These are phyloP conservation scores for Enoplolaimus lenunculus DNA, from an alignment of 2,888 invertebrate species.

Conservation along the genomic window DNA sequence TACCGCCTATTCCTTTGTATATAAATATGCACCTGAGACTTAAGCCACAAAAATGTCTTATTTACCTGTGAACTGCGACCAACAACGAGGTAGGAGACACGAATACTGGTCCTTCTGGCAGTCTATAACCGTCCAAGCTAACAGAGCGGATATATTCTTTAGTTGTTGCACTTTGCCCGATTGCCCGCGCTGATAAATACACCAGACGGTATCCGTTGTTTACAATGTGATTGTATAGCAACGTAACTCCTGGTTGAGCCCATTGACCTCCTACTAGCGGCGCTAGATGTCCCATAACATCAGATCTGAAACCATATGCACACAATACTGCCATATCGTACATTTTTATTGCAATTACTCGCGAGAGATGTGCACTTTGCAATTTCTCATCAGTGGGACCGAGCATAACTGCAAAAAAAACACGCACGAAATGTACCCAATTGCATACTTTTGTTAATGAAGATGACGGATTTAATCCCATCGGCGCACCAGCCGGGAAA, in stretches of 20 bases:
- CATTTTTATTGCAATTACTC: no score
- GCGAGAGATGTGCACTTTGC: no score
- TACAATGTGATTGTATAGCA: constrained; percentile 87
- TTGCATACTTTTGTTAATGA: no score
- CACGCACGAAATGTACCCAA: no score
- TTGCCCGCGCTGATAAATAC: constrained; percentile 90
- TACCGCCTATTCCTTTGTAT: no score
- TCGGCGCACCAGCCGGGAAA: no score
- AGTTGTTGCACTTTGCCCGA: constrained; percentile 69
- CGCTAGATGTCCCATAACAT: constrained; percentile 90
- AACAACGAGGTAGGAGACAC: constrained; percentile 92
- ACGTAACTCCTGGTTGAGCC: constrained; percentile 95
- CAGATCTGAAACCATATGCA: constrained; percentile 63
- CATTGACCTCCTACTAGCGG: constrained; percentile 76
- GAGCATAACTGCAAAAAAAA: no score
- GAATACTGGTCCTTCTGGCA: constrained; percentile 90
- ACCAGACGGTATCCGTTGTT: constrained; percentile 91
- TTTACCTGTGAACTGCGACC: constrained; percentile 69
- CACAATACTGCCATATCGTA: no score
- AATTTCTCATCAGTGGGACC: no score
- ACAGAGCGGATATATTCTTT: constrained; percentile 86
- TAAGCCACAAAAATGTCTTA: no score
- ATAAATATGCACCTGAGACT: no score
- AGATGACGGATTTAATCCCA: no score
- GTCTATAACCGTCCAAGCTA: constrained; percentile 72